Conservation (phyloP, 2,888 invertebrate species). For the Drosophila multiciliata region DNA sequence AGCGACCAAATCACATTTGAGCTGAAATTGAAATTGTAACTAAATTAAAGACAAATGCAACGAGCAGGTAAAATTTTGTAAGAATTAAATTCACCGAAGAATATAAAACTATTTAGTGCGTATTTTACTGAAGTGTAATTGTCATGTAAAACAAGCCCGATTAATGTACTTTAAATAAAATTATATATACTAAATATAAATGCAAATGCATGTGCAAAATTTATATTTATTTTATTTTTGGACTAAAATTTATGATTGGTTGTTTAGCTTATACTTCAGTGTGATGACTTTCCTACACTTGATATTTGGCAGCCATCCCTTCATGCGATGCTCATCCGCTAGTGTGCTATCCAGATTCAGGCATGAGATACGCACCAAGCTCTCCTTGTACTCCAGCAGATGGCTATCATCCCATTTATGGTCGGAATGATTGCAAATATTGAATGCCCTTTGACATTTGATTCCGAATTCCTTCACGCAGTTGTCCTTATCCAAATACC, state of each 20-base stretch:
- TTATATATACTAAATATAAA: slow-evolving; percentile 26
- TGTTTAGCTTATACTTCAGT: background rate
- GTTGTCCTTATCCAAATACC: background rate
- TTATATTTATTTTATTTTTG: slow-evolving; percentile 1
- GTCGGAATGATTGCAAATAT: background rate
- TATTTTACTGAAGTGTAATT: slow-evolving; percentile 44
- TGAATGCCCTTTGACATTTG: background rate
- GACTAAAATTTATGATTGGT: background rate
- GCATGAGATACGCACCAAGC: slow-evolving; percentile 2
- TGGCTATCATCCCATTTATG: background rate
- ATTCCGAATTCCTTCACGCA: background rate
- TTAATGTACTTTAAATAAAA: slow-evolving; percentile 39
- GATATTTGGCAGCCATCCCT: slow-evolving; percentile 15
- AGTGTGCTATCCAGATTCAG: slow-evolving; percentile 17
- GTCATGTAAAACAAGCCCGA: slow-evolving; percentile 30
- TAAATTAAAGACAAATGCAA: slow-evolving; percentile 24
- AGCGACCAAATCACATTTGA: slow-evolving; percentile 58
- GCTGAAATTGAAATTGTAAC: slow-evolving; percentile 34
- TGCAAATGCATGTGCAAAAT: slow-evolving; percentile 5
- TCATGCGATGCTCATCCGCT: slow-evolving; percentile 14
- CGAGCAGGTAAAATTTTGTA: slow-evolving; percentile 24
- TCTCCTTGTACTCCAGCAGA: slow-evolving; percentile 1
- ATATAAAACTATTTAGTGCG: slow-evolving; percentile 19
- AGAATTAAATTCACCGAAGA: slow-evolving; percentile 37
- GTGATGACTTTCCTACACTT: background rate